Base-by-base conservation (phyloP, 1,140 invertebrate genomes). In the Lerema accius region DNA sequence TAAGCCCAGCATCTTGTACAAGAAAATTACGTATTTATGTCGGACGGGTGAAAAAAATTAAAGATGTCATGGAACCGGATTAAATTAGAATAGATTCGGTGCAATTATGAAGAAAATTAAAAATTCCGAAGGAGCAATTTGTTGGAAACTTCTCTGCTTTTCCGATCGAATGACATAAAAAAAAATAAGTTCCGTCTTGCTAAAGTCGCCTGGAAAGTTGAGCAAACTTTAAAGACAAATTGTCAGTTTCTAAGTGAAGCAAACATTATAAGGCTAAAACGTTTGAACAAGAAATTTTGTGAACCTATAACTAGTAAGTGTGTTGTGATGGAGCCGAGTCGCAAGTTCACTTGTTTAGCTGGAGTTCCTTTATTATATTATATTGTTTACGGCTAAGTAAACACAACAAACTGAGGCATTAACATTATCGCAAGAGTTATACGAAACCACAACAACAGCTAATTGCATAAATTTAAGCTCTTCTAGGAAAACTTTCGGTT, bases 91-190 rank as follows among this genome's bases (percentile, higher is more conserved):
- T 75, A 69, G 72, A 78, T 76, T 70, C 66, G 50, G 70, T 69
- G 72, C 77, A 83, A 83, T 84, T 83, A 76, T 86, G 79, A 84
- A 86, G 76, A 78, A 82, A 83, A 84, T 83, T 84, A 86, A 79
- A 72, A 74, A 78, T 78, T 74, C 66, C 70, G 75, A 65, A 70
- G 65, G 65, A 78, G 77, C 67, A 86, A 86, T 84, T 86, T 86
- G 80, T 83, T 73, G 73, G 74, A 70, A 78, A 70, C 70, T 73
- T 77, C 71, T 71, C 67, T 74, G 80, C 76, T 78, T 78, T 80
- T 83, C 65, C 71, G 68, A 76, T 68, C 72, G 75, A 71, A 70
- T 71, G 78, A 80, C 71, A 74, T 78, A 84, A 67, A 82, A 84
- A n/a, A n/a, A 83, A 86, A 79, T 72, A 73, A 65, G 66, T 63